These are phyloP conservation scores for Channa argus DNA, from an alignment of 2,113 vertebrate species.

Conservation along the genomic window DNA sequence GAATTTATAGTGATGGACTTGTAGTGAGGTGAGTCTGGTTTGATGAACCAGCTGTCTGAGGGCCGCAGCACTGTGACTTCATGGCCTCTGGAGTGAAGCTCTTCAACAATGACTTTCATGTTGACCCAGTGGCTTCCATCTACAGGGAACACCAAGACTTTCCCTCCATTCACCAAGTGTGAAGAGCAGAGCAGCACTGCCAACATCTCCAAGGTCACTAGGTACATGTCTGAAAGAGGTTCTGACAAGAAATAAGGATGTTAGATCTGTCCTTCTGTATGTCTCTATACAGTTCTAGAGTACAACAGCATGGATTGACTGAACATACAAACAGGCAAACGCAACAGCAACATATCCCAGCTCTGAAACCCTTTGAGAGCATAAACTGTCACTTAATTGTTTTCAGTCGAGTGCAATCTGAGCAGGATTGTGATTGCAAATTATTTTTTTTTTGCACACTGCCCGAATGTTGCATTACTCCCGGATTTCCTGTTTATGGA, in stretches of 20 bases:
- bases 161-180: conserved; percentile 39
- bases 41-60: conserved; percentile 65
- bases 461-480: no score
- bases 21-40: conserved; percentile 59
- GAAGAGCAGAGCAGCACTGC: conserved; percentile 39
- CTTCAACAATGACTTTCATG: conserved; percentile 68
- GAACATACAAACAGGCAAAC: no score
- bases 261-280: not conserved
- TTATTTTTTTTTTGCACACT: no score
- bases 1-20: conserved; percentile 41
- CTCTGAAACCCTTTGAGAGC: no score
- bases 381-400: no score
- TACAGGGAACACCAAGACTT: conserved; percentile 63
- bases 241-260: conserved; percentile 10
- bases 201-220: not conserved
- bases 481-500: no score
- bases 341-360: no score
- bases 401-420: no score
- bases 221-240: conserved; percentile 57
- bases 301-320: no score
- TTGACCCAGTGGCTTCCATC: conserved; percentile 78
- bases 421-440: no score
- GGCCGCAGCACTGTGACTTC: conserved; percentile 60
- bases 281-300: no score
- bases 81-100: conserved; percentile 70